These are phyloP conservation scores for Monopterus albus DNA, from an alignment of 2,113 vertebrate species.

Conservation along the genomic window DNA sequence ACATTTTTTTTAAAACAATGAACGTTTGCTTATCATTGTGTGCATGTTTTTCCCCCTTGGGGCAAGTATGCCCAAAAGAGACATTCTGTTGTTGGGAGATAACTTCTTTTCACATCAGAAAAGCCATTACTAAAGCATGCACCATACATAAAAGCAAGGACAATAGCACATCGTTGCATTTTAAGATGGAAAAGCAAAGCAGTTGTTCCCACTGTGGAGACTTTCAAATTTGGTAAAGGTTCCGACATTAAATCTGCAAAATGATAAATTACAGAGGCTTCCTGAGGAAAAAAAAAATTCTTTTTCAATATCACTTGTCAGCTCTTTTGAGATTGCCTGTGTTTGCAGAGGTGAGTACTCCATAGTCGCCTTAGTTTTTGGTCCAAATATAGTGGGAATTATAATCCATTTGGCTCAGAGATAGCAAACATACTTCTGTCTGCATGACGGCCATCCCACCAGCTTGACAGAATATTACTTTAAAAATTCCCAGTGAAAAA, in stretches of 20 bases:
- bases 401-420: not conserved
- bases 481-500: not conserved
- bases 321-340: not conserved
- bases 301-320: not conserved
- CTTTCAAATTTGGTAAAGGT: slow-evolving; percentile 21
- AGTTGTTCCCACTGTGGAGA: not conserved
- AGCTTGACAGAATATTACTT: not conserved
- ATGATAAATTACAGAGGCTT: slow-evolving; percentile 3
- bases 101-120: slow-evolving; percentile 36
- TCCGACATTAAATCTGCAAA: not conserved
- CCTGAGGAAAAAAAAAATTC: not conserved
- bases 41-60: too few relatives aligned
- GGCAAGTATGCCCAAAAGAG: slow-evolving; percentile 17
- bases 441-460: not conserved
- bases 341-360: not conserved
- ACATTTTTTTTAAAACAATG: not conserved
- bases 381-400: not conserved
- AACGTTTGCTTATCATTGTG: slow-evolving; percentile 9
- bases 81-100: slow-evolving; percentile 28
- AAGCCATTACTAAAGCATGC: slow-evolving; percentile 22
- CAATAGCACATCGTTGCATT: not conserved
- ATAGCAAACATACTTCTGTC: not conserved
- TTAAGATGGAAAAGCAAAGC: slow-evolving; percentile 1
- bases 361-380: not conserved
- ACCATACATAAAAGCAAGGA: slow-evolving; percentile 26